Conservation (phyloP, 2,797 vertebrate species). For the Tamandua tetradactyla region DNA sequence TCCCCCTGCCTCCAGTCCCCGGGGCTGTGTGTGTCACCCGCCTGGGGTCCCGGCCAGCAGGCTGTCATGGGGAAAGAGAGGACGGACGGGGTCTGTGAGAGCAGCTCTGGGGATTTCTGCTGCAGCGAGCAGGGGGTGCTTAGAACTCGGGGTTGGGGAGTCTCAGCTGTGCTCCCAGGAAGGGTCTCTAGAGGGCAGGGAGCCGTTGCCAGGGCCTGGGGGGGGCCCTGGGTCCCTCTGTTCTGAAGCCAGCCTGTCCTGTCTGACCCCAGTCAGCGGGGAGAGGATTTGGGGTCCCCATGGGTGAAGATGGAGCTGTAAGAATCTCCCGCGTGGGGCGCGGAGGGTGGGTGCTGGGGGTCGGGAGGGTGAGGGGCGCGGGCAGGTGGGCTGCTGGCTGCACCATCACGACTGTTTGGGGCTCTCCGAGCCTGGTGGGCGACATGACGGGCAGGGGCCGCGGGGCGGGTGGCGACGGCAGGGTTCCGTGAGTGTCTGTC, state of each 20-base stretch:
- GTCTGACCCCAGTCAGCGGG: constrained; percentile 69
- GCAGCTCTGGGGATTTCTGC: background rate
- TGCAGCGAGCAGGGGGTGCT: background rate
- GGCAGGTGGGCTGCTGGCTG: constrained; percentile 51
- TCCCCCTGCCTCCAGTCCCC: background rate
- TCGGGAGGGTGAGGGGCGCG: constrained; percentile 43
- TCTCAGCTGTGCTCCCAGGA: background rate
- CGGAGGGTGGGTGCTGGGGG: constrained; percentile 43
- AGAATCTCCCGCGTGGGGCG: constrained; percentile 64
- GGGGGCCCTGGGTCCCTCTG: background rate
- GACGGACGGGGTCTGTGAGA: accelerated
- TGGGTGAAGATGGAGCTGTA: constrained; percentile 65
- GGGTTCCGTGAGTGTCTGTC: constrained; percentile 5
- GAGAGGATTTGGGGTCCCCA: constrained; percentile 55
- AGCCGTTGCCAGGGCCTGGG: background rate
- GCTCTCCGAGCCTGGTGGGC: background rate
- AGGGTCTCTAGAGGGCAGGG: background rate
- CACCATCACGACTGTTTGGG: background rate
- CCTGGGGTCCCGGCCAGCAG: background rate
- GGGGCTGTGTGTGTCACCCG: background rate
- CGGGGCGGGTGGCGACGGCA: background rate
- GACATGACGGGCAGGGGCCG: background rate
- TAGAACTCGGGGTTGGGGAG: background rate
- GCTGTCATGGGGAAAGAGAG: background rate
- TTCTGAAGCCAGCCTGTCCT: constrained; percentile 43